Conservation (phyloP, 2,113 vertebrate species). For the Oreotrochilus melanogaster region DNA sequence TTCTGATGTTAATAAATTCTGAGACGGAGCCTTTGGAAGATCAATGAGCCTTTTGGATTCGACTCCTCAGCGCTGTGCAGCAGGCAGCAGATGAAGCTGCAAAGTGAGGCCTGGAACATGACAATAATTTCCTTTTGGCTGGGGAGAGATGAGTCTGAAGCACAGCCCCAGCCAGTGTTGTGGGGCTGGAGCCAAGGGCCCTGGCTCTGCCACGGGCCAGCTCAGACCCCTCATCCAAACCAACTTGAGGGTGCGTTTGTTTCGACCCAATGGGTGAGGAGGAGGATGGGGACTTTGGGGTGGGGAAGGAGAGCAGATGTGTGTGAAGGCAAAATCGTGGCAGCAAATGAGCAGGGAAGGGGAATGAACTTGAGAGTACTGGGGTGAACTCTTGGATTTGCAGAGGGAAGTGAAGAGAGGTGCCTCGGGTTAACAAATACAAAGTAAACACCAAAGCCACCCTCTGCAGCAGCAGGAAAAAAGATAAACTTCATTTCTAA, state of each 20-base stretch:
- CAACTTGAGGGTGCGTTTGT: rapidly evolving
- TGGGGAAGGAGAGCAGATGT: rapidly evolving
- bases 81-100: conserved; percentile 59
- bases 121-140: conserved; percentile 66
- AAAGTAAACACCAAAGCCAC: not conserved
- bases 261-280: not conserved
- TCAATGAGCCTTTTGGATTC: conserved; percentile 51
- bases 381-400: not conserved
- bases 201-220: not conserved
- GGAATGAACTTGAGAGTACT: not conserved
- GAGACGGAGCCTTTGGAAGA: conserved; percentile 24
- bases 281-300: not conserved
- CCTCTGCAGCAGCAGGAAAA: not conserved
- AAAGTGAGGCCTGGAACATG: conserved; percentile 48
- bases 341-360: not conserved
- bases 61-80: not conserved
- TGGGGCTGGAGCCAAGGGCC: not conserved
- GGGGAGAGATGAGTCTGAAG: not conserved
- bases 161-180: not conserved
- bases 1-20: conserved; percentile 62
- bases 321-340: not conserved
- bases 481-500: not conserved
- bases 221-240: not conserved
- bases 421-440: not conserved
- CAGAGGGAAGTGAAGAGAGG: conserved; percentile 1